phyloP scores from a whole-genome alignment of 1,140 invertebrate species.

The Acromyrmex echinatior region DNA sequence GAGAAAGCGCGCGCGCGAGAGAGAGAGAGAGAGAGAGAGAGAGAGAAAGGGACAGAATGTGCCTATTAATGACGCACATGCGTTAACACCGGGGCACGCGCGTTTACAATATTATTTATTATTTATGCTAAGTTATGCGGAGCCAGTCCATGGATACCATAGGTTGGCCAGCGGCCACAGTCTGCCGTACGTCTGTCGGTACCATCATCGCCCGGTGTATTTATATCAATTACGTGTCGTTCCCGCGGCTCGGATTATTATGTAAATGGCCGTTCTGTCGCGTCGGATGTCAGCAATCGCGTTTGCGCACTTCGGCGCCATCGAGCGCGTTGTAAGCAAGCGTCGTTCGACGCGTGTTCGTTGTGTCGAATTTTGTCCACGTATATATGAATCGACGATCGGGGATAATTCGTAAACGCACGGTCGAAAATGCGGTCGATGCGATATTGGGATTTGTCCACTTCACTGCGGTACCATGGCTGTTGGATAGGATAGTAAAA shows the following conservation, averaged over 20 bases:
- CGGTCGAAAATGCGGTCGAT: neutral
- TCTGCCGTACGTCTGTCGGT: constrained; percentile 83
- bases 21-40: neutral
- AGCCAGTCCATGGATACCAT: constrained; percentile 82
- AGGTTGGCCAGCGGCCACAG: constrained; percentile 81
- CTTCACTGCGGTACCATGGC: neutral
- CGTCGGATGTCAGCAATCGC: constrained; percentile 69
- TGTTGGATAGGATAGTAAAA: neutral
- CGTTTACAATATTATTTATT: constrained; percentile 85
- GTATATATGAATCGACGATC: constrained; percentile 1
- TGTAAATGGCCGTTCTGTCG: constrained; percentile 80
- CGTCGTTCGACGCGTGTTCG: constrained; percentile 1
- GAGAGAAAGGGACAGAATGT: constrained; percentile 2
- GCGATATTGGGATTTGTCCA: neutral
- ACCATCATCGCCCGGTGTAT: constrained; percentile 82
- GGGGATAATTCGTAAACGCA: constrained; percentile 26
- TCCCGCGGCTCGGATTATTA: constrained; percentile 83
- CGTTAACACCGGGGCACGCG: constrained; percentile 82
- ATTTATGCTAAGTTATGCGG: constrained; percentile 85
- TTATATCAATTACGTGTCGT: constrained; percentile 85
- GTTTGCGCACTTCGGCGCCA: constrained; percentile 40
- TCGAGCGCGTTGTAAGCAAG: constrained; percentile 46
- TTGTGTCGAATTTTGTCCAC: constrained; percentile 32
- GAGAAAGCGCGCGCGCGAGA: neutral
- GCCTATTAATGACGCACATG: constrained; percentile 78